Evolutionary conservation across 2,113 vertebrate genomes (phyloP).

Genomic region (Saimiri boliviensis): DNA sequence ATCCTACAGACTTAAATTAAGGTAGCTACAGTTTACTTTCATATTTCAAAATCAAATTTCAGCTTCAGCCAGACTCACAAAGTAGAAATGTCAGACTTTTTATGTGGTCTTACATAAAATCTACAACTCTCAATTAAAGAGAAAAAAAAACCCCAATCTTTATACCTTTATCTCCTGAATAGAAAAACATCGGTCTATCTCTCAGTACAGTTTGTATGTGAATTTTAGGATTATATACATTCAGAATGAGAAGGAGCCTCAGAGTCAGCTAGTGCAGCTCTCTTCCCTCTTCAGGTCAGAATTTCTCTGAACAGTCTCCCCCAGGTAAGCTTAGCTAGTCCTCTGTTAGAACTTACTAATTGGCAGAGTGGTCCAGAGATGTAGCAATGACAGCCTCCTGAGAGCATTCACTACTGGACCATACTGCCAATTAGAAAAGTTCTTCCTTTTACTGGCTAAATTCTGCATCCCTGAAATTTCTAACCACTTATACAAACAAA

Average conservation of each 20-base stretch:
- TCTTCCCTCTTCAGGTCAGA: background rate
- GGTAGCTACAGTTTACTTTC: constrained; percentile 80
- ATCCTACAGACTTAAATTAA: constrained; percentile 71
- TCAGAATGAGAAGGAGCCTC: background rate
- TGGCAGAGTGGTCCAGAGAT: no score
- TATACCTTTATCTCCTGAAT: background rate
- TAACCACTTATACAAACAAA: background rate
- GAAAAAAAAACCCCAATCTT: background rate
- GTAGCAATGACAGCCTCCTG: no score
- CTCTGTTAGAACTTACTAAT: no score
- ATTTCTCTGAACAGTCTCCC: background rate
- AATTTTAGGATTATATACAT: background rate
- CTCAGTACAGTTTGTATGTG: background rate
- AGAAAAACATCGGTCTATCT: background rate
- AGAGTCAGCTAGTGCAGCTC: background rate
- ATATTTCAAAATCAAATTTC: constrained; percentile 81
- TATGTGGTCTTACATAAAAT: constrained; percentile 71
- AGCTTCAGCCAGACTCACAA: constrained; percentile 67
- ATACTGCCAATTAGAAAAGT: background rate
- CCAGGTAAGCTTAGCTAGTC: background rate
- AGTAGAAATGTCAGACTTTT: constrained; percentile 76
- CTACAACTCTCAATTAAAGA: constrained; percentile 44
- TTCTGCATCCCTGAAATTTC: background rate
- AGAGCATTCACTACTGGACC: background rate
- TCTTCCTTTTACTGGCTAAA: background rate